Evolutionary conservation across 2,888 invertebrate genomes (phyloP).

Genomic region (Clostera curtula): DNA sequence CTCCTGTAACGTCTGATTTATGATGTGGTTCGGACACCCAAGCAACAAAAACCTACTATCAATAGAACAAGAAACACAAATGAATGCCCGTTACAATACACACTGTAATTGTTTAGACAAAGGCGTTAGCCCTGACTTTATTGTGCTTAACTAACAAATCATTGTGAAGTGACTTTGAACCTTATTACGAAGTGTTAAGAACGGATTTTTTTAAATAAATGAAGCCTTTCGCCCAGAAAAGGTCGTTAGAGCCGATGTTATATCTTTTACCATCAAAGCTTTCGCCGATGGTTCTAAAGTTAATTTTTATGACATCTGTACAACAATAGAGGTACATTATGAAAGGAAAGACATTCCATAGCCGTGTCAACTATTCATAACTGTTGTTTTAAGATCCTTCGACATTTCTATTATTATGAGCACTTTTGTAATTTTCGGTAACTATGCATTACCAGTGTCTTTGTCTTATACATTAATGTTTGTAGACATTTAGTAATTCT

Average conservation of each 20-base stretch:
- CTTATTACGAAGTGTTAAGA: slow-evolving; percentile 6
- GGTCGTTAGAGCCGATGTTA: slow-evolving; percentile 21
- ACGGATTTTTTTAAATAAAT: slow-evolving; percentile 3
- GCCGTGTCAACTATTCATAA: slow-evolving; percentile 43
- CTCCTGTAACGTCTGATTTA: slow-evolving; percentile 59
- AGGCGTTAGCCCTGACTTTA: slow-evolving; percentile 26
- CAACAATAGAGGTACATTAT: slow-evolving; percentile 53
- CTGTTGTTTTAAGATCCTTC: slow-evolving; percentile 40
- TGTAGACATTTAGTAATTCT: slow-evolving; percentile 38
- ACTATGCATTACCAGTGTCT: slow-evolving; percentile 31
- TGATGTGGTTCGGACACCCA: slow-evolving; percentile 68
- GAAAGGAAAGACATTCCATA: slow-evolving; percentile 55
- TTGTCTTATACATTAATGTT: slow-evolving; percentile 41
- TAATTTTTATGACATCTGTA: slow-evolving; percentile 66
- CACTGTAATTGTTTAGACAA: slow-evolving; percentile 72
- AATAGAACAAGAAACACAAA: slow-evolving; percentile 69
- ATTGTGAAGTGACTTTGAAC: slow-evolving; percentile 15
- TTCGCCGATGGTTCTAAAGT: slow-evolving; percentile 60
- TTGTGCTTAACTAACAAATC: slow-evolving; percentile 19
- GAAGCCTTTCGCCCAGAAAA: slow-evolving; percentile 17
- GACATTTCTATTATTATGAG: slow-evolving; percentile 31
- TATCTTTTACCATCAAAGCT: slow-evolving; percentile 63
- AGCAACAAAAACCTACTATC: slow-evolving; percentile 59
- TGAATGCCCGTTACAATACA: slow-evolving; percentile 66
- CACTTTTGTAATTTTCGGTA: slow-evolving; percentile 21